Conservation (phyloP, 1,140 invertebrate genomes). For the Drosophila nasuta region DNA sequence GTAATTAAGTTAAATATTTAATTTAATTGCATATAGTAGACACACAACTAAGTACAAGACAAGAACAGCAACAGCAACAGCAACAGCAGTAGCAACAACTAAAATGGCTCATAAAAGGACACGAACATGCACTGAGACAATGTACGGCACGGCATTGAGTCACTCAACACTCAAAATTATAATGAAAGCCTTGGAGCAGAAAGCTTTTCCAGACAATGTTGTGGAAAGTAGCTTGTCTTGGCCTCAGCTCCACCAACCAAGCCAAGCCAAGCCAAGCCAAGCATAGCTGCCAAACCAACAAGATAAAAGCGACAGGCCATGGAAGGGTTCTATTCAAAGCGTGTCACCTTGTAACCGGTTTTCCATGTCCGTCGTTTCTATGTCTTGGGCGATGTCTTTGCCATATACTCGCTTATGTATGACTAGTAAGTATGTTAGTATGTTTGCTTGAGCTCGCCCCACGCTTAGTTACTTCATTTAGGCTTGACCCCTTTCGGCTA, state of each 20-base stretch:
- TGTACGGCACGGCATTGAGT: slow-evolving; percentile 58
- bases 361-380: slow-evolving; percentile 15
- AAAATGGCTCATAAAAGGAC: slow-evolving; percentile 69
- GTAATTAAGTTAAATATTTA: slow-evolving; percentile 84
- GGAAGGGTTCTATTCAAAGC: slow-evolving; percentile 23
- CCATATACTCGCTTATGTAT: neutral
- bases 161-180: slow-evolving; percentile 67
- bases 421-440: slow-evolving; percentile 21
- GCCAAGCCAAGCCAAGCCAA: neutral
- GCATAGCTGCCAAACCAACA: slow-evolving; percentile 23
- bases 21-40: slow-evolving; percentile 80
- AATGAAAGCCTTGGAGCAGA: slow-evolving; percentile 60
- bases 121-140: slow-evolving; percentile 69
- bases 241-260: slow-evolving; percentile 8
- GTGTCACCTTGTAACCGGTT: slow-evolving; percentile 24
- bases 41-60: slow-evolving; percentile 47
- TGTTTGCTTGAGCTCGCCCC: slow-evolving; percentile 19
- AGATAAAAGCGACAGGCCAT: slow-evolving; percentile 52
- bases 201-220: slow-evolving; percentile 33
- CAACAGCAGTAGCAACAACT: slow-evolving; percentile 15
- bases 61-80: too few species aligned
- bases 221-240: slow-evolving; percentile 24
- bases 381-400: slow-evolving; percentile 36
- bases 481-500: slow-evolving; percentile 65
- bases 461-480: slow-evolving; percentile 69